These are phyloP conservation scores for Callorhinus ursinus DNA, from an alignment of 2,113 vertebrate species.

Conservation along the genomic window DNA sequence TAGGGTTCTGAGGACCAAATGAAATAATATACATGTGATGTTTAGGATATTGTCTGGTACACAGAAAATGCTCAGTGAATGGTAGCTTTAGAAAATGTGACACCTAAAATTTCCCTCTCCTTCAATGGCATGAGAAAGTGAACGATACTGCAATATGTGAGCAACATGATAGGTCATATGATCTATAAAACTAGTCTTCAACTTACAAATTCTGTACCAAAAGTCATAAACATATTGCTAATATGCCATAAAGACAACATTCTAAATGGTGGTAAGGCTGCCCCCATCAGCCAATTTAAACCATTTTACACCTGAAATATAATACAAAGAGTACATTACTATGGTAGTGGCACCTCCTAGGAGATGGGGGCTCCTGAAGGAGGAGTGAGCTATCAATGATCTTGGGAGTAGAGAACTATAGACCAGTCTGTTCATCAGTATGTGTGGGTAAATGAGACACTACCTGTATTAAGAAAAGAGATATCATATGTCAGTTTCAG, in stretches of 20 bases:
- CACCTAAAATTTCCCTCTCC: neutral
- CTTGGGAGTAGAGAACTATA: neutral
- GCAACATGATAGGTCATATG: neutral
- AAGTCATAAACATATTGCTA: neutral
- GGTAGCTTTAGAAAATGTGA: neutral
- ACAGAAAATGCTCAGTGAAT: slow-evolving; percentile 7
- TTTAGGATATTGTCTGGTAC: neutral
- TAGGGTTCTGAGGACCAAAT: neutral
- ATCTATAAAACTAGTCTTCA: neutral
- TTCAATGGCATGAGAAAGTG: neutral
- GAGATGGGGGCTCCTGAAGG: neutral
- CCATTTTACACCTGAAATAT: neutral
- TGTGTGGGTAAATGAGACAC: neutral
- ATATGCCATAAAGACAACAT: neutral
- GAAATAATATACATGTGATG: neutral
- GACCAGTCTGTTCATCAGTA: neutral
- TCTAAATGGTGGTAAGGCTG: neutral
- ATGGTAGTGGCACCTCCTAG: neutral
- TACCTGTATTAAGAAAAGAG: neutral
- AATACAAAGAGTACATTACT: neutral
- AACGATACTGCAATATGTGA: neutral
- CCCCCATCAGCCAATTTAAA: neutral
- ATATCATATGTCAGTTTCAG: neutral
- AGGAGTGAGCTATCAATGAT: neutral
- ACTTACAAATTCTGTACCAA: neutral